phyloP scores from a whole-genome alignment of 2,797 vertebrate species.

The Streptopelia turtur region DNA sequence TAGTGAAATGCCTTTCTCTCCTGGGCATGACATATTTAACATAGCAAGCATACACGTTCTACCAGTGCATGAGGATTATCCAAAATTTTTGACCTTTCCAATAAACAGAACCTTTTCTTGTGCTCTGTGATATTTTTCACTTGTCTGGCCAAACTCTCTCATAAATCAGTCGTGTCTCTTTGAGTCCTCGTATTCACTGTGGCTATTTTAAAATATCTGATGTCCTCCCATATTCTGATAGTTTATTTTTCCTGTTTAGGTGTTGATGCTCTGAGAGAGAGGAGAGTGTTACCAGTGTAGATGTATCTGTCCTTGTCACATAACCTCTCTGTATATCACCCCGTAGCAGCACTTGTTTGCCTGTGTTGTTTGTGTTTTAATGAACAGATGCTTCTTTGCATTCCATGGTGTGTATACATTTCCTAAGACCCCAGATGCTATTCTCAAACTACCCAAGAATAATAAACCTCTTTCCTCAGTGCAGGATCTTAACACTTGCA shows the following conservation, averaged over 20 bases:
- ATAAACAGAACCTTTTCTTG: neutral
- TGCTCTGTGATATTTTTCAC: neutral
- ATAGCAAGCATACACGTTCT: neutral
- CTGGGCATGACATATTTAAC: neutral
- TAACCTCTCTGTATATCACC: neutral
- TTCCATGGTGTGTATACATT: conserved; percentile 11
- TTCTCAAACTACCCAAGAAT: conserved; percentile 39
- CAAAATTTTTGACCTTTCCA: neutral
- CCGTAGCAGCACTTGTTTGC: conserved; percentile 30
- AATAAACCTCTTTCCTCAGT: conserved; percentile 22
- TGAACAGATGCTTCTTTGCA: neutral
- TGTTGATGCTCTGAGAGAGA: neutral
- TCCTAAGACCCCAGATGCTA: conserved; percentile 29
- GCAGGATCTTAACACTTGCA: conserved; percentile 19
- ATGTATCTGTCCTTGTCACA: neutral
- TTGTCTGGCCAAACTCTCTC: neutral
- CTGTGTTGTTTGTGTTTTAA: conserved; percentile 15
- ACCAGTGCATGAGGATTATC: neutral
- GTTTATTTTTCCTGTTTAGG: neutral
- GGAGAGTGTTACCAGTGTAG: neutral
- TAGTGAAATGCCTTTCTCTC: neutral
- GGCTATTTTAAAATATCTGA: neutral
- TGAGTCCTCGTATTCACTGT: neutral
- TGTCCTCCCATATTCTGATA: neutral
- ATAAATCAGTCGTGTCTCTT: neutral